Evolutionary conservation across 2,888 invertebrate genomes (phyloP).

Genomic region (Hesperia comma): DNA sequence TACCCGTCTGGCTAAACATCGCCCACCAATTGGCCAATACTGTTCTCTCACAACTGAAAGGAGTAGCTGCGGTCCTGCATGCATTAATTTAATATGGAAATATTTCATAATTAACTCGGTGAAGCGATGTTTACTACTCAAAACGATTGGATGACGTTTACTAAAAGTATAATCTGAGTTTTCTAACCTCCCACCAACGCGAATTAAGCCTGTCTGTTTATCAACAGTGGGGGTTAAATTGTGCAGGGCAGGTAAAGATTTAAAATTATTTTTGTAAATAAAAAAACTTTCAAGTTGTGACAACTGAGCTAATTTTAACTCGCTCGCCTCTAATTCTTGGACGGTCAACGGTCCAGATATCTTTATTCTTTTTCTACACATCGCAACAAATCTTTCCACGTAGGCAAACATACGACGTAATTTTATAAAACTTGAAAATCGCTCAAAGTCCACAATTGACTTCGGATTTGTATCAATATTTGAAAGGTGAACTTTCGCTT

Average conservation of each 20-base stretch:
- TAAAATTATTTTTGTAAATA: conserved; percentile 10
- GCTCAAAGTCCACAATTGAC: conserved; percentile 8
- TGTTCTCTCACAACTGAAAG: conserved; percentile 4
- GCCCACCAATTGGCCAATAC: conserved; percentile 2
- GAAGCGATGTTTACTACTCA: conserved; percentile 8
- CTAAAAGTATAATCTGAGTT: conserved; percentile 10
- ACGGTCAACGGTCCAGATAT: conserved; percentile 4
- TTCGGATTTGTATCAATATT: conserved; percentile 14
- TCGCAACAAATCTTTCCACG: neutral
- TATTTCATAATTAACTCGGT: conserved; percentile 8
- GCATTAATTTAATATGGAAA: conserved; percentile 8
- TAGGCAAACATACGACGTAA: conserved; percentile 11
- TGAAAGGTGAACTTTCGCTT: conserved; percentile 11
- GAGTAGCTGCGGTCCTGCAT: conserved; percentile 5
- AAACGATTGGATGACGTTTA: conserved; percentile 10
- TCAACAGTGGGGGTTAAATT: conserved; percentile 10
- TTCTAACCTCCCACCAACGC: conserved; percentile 3
- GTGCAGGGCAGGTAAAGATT: conserved; percentile 3
- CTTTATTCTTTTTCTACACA: neutral
- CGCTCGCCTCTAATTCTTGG: conserved; percentile 1
- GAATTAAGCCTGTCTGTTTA: neutral
- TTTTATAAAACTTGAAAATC: conserved; percentile 6
- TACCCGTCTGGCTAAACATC: neutral
- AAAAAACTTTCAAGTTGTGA: conserved; percentile 12
- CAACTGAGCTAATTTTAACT: conserved; percentile 7